Percentiles rank a stretch among this genome's conserved stretches.
Conservation (phyloP, 2,797 vertebrate genomes). For the Xerus rutilus region DNA sequence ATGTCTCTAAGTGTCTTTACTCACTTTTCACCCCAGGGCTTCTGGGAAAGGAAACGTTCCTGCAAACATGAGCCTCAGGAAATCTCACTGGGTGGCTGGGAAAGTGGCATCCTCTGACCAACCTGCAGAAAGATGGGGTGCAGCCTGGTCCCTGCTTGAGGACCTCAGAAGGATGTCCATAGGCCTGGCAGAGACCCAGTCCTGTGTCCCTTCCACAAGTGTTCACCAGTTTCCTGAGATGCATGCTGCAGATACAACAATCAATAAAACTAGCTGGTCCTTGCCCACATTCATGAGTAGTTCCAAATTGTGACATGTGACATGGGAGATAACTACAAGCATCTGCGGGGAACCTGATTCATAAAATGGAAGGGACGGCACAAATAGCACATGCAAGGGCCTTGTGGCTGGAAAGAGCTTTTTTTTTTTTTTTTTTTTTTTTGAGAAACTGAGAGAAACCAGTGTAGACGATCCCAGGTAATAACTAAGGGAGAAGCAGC, state of each 20-base stretch:
- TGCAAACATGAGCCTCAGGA: background rate
- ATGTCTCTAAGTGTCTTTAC: background rate
- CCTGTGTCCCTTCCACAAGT: background rate
- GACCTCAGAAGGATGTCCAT: background rate
- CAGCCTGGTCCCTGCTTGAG: background rate
- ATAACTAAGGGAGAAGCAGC: background rate
- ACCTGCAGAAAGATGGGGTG: background rate
- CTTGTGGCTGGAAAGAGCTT: background rate
- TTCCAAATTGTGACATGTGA: background rate
- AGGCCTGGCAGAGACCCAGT: background rate
- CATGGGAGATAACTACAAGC: background rate
- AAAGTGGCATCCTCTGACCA: background rate
- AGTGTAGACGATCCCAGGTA: background rate
- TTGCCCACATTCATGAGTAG: background rate
- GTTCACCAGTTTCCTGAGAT: background rate
- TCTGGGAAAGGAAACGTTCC: background rate
- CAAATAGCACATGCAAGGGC: background rate
- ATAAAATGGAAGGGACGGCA: background rate
- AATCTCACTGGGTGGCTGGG: background rate
- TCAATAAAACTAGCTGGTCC: background rate
- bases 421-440: background rate
- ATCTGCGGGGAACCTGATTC: background rate
- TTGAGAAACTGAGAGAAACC: background rate
- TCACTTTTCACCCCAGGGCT: background rate
- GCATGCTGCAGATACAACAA: background rate